These are phyloP conservation scores for Rhincodon typus DNA, from an alignment of 2,797 vertebrate genomes.

Conservation along the genomic window DNA sequence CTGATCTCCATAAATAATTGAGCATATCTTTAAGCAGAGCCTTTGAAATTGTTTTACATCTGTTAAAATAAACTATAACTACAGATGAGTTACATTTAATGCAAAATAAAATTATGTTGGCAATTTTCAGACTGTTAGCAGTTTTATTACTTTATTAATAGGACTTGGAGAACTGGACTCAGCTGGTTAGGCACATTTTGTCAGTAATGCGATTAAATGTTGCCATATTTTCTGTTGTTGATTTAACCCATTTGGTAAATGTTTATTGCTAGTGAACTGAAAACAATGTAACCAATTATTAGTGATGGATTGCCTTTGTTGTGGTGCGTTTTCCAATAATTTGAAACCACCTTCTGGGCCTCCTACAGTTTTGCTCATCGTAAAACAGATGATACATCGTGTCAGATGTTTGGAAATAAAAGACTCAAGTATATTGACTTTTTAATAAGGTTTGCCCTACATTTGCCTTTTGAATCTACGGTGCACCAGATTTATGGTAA, in stretches of 20 bases:
- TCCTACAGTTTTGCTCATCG: background rate
- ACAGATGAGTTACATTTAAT: background rate
- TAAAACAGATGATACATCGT: background rate
- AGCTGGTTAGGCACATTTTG: conserved; percentile 4
- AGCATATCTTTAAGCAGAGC: background rate
- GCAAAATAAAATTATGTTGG: background rate
- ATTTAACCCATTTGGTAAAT: conserved; percentile 4
- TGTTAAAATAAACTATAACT: background rate
- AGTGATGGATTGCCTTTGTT: conserved; percentile 10
- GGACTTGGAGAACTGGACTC: background rate
- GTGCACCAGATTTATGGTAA: background rate
- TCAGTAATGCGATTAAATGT: background rate
- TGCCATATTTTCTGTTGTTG: background rate
- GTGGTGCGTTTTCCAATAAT: background rate
- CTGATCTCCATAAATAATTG: background rate
- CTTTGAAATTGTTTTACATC: background rate
- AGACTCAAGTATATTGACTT: background rate
- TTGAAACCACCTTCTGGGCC: conserved; percentile 23
- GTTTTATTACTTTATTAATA: conserved; percentile 20
- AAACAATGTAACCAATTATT: conserved; percentile 24
- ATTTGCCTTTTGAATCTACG: background rate
- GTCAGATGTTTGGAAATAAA: background rate
- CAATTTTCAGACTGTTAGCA: background rate
- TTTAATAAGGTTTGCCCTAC: background rate
- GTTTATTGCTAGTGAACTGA: background rate